Evolutionary conservation across 1,140 invertebrate species (phyloP).

Genomic region (Oppia nitens): DNA sequence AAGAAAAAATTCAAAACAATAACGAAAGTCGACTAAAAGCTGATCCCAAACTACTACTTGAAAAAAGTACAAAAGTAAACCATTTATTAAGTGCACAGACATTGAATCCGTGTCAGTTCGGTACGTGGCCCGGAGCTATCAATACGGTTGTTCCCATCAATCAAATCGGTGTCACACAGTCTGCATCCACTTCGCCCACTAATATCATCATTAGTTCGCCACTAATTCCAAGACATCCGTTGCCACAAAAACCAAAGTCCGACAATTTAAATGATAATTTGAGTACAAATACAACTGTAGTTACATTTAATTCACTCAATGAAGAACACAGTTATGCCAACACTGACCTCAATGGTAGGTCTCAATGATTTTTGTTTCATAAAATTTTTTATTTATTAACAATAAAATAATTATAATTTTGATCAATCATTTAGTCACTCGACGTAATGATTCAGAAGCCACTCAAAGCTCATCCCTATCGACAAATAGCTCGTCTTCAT

Average conservation of each 20-base stretch:
- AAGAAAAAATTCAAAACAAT: background rate
- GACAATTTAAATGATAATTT: background rate
- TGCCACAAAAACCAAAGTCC: background rate
- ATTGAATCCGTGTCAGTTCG: background rate
- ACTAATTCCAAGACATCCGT: constrained; percentile 1
- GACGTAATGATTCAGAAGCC: background rate
- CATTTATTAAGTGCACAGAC: background rate
- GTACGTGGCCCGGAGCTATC: constrained; percentile 17
- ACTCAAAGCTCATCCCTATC: background rate
- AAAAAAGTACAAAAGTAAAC: background rate
- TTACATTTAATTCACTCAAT: background rate
- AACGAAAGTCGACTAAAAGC: background rate
- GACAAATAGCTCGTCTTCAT: constrained; percentile 6
- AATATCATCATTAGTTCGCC: background rate
- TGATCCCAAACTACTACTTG: background rate
- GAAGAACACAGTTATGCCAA: background rate
- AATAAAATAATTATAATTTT: background rate
- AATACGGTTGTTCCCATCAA: background rate
- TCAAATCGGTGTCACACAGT: constrained; percentile 5
- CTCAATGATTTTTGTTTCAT: background rate
- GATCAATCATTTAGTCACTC: background rate
- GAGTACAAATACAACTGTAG: background rate
- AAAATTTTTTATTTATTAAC: background rate
- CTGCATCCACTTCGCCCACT: constrained; percentile 7
- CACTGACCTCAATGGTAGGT: background rate